Base-by-base conservation (phyloP, 1,140 invertebrate genomes). In the fruit fly (Drosophila melanogaster) region DNA sequence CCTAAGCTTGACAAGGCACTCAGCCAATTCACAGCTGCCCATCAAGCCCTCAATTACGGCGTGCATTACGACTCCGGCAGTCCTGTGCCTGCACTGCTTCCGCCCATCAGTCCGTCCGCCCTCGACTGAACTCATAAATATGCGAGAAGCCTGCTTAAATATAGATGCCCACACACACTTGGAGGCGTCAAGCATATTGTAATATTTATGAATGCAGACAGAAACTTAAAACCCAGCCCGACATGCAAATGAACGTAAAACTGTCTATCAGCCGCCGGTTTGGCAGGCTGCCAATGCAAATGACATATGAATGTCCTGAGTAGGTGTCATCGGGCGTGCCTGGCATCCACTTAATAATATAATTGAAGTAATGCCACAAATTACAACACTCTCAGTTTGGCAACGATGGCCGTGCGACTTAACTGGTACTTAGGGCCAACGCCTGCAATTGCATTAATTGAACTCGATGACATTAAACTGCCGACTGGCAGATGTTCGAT, bases 281-380 rank as follows among this genome's bases (percentile, higher is more conserved):
- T 81, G 69, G 60, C 49, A 64, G 14, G 14, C 60, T 55, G 35
- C 76, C 47, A 75, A 70, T 54, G 59, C 58, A 40, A 74, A 74
- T 64, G 59, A 43, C 47, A 65, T 75, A 62, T 66, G 71, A 62
- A 49, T 62, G 67, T 56, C 41, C 56, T 59, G 49, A 59, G 41
- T 53, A 59, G 51, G 65, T 80, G 50, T 75, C 54, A 43, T n/a
- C 30, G 41, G 47, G 58, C 57, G 35, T 59, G 62, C 41, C 49
- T 62, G 78, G 67, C 55, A 77, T 62, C 56, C 73, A 73, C 56
- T 78, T 81, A 50, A 86, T 70, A 61, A 61, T 61, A 78, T 86
- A 69, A 77, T 81, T 81, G 66, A 86, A 81, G 84, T 86, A 86
- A 81, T 86, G 73, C 67, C 73, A 80, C 73, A 85, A 76, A 55